These are phyloP conservation scores for Poeciliopsis turrubarensis DNA, from an alignment of 2,113 vertebrate genomes.

Conservation along the genomic window DNA sequence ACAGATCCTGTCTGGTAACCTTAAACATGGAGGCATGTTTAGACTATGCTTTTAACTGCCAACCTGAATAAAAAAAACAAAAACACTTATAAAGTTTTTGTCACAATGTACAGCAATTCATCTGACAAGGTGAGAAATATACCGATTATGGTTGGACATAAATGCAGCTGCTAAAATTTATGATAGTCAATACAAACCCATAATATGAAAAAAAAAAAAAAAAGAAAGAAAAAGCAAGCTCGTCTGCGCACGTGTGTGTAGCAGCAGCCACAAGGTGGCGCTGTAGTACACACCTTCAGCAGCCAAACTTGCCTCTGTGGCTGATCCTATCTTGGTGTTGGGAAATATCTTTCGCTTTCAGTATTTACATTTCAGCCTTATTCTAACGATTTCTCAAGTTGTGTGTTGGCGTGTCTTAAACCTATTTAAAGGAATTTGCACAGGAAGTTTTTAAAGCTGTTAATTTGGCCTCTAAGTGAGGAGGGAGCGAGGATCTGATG, in stretches of 20 bases:
- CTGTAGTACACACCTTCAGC: conserved; percentile 39
- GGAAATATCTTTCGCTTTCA: conserved; percentile 25
- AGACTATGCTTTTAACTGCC: too few relatives aligned
- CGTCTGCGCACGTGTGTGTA: neutral
- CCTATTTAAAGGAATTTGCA: conserved; percentile 30
- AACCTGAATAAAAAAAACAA: too few relatives aligned
- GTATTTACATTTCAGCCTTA: conserved; percentile 43
- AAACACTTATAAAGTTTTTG: too few relatives aligned
- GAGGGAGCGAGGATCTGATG: conserved; percentile 62
- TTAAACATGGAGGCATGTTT: too few relatives aligned
- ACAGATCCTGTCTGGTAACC: too few relatives aligned
- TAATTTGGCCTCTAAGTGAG: conserved; percentile 40
- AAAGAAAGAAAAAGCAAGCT: too few relatives aligned
- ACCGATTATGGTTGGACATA: too few relatives aligned
- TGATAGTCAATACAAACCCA: neutral
- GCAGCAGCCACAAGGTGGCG: conserved; percentile 63
- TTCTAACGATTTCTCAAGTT: conserved; percentile 21
- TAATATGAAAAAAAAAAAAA: neutral
- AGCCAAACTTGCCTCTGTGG: neutral
- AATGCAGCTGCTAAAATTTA: neutral
- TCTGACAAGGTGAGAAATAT: too few relatives aligned
- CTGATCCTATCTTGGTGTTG: conserved; percentile 22
- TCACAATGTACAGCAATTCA: too few relatives aligned
- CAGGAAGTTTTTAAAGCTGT: conserved; percentile 55
- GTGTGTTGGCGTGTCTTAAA: neutral